phyloP scores from a whole-genome alignment of 2,113 vertebrate species.

The Atlantisia rogersi region DNA sequence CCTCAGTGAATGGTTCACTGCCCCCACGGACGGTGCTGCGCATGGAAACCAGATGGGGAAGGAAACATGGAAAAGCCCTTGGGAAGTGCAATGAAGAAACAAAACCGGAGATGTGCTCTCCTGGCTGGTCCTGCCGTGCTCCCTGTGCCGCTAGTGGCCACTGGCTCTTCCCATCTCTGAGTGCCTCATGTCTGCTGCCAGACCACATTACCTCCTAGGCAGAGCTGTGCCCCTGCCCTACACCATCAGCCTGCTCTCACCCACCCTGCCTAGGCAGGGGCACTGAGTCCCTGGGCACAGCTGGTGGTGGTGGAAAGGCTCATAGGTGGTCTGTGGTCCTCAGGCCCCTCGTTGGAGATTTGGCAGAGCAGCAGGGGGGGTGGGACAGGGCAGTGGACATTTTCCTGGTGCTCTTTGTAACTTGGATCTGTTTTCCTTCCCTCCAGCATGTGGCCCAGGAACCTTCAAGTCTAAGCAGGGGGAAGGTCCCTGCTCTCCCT shows the following conservation, averaged over 20 bases:
- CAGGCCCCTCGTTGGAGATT: not conserved
- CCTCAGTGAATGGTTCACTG: rapidly evolving
- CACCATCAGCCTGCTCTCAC: not conserved
- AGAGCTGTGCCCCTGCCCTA: not conserved
- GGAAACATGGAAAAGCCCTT: not conserved
- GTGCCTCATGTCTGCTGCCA: not conserved
- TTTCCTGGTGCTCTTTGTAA: not conserved
- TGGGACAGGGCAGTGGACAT: not conserved
- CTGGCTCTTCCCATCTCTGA: not conserved
- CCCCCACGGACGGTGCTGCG: not conserved
- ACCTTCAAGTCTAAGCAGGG: constrained; percentile 96
- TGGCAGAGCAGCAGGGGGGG: not conserved
- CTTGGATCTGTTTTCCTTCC: not conserved
- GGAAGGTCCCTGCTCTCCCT: constrained; percentile 86
- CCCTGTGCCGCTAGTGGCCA: rapidly evolving
- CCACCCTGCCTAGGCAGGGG: not conserved
- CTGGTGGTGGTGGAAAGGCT: not conserved
- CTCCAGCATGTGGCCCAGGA: constrained; percentile 87
- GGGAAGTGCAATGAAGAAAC: not conserved
- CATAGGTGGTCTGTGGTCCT: not conserved
- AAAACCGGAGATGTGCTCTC: not conserved
- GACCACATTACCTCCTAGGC: not conserved
- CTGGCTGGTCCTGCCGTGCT: not conserved
- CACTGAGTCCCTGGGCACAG: rapidly evolving
- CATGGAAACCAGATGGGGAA: not conserved